These are phyloP conservation scores for Napeogenes sylphis DNA, from an alignment of 2,888 invertebrate genomes.

Conservation along the genomic window DNA sequence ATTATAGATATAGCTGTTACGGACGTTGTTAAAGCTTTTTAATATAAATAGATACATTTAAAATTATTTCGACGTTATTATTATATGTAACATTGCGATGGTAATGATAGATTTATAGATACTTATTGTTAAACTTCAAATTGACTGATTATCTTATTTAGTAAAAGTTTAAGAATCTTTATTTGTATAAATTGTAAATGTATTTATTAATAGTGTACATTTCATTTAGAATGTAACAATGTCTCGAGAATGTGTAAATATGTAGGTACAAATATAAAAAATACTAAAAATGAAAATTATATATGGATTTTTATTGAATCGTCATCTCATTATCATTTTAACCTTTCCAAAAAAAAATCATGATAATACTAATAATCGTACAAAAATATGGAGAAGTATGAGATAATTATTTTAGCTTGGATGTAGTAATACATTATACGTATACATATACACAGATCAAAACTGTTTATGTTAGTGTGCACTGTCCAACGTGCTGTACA, in stretches of 20 bases:
- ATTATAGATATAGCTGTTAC: constrained; percentile 48
- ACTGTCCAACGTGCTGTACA: constrained; percentile 42
- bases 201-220: constrained; percentile 38
- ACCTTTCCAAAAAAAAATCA: too few species aligned
- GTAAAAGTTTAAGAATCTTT: constrained; percentile 14
- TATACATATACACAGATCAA: too few species aligned
- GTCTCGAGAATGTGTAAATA: constrained; percentile 34
- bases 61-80: constrained; percentile 36
- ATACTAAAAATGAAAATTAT: constrained; percentile 45
- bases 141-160: constrained; percentile 52
- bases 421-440: too few species aligned
- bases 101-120: constrained; percentile 23
- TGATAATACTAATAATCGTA: too few species aligned
- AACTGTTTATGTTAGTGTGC: too few species aligned
- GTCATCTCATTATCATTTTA: not conserved
- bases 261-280: constrained; percentile 33
- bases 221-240: constrained; percentile 20
- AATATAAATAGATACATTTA: constrained; percentile 36
- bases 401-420: too few species aligned
- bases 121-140: constrained; percentile 39
- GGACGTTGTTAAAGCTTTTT: constrained; percentile 67
- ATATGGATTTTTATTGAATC: constrained; percentile 32
- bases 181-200: constrained; percentile 39
- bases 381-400: too few species aligned
- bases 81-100: constrained; percentile 32